Conservation (phyloP, 2,888 invertebrate species). For the Cerceris rybyensis region DNA sequence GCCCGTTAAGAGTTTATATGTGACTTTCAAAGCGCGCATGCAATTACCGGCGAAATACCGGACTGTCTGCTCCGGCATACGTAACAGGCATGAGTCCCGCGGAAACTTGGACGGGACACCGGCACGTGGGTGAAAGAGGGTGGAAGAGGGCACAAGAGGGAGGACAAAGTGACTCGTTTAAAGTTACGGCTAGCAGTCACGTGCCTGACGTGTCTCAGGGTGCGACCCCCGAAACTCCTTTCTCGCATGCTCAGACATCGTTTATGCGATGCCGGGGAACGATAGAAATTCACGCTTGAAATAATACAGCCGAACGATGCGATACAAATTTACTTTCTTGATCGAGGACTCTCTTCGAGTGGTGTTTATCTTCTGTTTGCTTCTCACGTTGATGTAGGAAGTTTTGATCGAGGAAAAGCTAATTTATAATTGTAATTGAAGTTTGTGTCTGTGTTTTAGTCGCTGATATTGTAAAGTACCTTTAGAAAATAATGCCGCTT, state of each 20-base stretch:
- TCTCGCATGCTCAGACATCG: slow-evolving; percentile 49
- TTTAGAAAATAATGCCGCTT: too few species aligned
- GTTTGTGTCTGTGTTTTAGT: too few species aligned
- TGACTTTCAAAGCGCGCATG: slow-evolving; percentile 50
- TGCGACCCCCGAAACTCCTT: slow-evolving; percentile 45
- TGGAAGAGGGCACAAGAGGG: slow-evolving; percentile 16
- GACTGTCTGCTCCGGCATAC: slow-evolving; percentile 37
- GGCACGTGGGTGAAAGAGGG: background rate
- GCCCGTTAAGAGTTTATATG: slow-evolving; percentile 48
- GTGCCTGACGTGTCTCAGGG: slow-evolving; percentile 58
- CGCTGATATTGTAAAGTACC: too few species aligned
- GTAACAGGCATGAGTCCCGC: slow-evolving; percentile 33
- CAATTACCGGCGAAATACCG: slow-evolving; percentile 64
- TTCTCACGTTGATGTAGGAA: too few species aligned
- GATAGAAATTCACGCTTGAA: slow-evolving; percentile 32
- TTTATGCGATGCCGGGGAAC: slow-evolving; percentile 28
- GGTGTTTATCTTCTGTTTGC: too few species aligned
- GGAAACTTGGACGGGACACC: slow-evolving; percentile 53
- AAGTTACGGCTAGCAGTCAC: slow-evolving; percentile 65
- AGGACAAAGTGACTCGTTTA: slow-evolving; percentile 67
- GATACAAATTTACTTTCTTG: background rate
- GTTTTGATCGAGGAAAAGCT: too few species aligned
- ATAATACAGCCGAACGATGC: slow-evolving; percentile 29
- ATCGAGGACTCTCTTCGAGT: background rate
- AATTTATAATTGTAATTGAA: too few species aligned